Evolutionary conservation across 2,113 vertebrate species (phyloP).

Genomic region (Clarias magur): DNA sequence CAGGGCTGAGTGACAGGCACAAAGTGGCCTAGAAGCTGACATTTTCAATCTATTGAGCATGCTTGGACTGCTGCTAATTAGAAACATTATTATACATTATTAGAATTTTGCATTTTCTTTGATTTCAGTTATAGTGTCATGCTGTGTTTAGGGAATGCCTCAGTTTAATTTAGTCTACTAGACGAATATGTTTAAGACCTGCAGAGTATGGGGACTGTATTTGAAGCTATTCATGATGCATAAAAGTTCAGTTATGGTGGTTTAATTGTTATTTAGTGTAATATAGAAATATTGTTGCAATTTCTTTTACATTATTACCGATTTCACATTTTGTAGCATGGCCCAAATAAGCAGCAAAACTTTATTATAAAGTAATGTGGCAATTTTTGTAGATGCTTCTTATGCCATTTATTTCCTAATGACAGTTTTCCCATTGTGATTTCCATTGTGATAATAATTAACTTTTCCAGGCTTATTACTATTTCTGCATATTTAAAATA

Average conservation of each 20-base stretch:
- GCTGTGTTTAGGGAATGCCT: background rate
- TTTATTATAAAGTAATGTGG: background rate
- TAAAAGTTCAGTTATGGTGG: background rate
- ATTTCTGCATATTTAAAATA: background rate
- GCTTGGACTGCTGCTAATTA: constrained; percentile 4
- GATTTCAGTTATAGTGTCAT: background rate
- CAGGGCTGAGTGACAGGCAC: background rate
- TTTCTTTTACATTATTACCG: background rate
- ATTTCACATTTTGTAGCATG: background rate
- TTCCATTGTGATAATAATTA: background rate
- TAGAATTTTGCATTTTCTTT: background rate
- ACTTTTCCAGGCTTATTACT: background rate
- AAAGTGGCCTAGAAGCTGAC: constrained; percentile 2
- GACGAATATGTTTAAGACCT: background rate
- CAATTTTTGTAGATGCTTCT: background rate
- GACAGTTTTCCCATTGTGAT: background rate
- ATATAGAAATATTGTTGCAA: background rate
- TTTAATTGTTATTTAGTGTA: background rate
- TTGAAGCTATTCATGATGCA: background rate
- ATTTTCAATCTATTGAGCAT: background rate
- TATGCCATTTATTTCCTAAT: background rate
- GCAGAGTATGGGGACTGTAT: background rate
- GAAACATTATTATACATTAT: constrained; percentile 2
- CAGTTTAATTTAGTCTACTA: constrained; percentile 8
- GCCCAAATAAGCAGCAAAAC: background rate